Evolutionary conservation across 2,888 invertebrate genomes (phyloP), one percentile per base, ranked within the genome.

Genomic region (Mesoligia furuncula): DNA sequence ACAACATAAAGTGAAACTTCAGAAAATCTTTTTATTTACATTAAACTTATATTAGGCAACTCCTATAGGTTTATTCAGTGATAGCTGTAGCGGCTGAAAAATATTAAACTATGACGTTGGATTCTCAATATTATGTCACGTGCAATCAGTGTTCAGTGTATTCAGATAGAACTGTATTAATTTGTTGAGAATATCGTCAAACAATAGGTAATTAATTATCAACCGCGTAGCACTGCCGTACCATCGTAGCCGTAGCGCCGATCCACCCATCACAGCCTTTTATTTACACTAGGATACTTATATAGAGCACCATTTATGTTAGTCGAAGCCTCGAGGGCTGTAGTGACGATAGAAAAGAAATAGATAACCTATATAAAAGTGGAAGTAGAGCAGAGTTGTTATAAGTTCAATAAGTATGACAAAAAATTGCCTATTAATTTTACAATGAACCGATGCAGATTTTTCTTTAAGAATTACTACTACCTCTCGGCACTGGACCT

Each of bases 221-320:
- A 17, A 24, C 24, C 71, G 39, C 71, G 64, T 64, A 74, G 72
- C 74, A 59, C 7, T 17, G 54, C 36, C 72, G n/a, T 54, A 42
- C 70, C 57, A 5, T 24, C 31, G 69, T 57, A 54, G 31, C 54
- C 71, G 71, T 57, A 45, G 42, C 31, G n/a, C 39, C 45, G 24
- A 27, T 59, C 17, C n/a, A 31, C 8, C 20, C 24, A 6, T 31
- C 42, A 20, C 13, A 67, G 27, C 6, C 71, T 72, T 17, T 51
- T 17, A 17, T 62, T 61, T 31, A 59, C 27, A 71, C 42, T 31
- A 71, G 8, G 39, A 27, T 24, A n/a, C n/a, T n/a, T n/a, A 27
- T 17, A 45, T 7, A 57, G 13, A 20, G 17, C 20, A 39, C 13
- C 20, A 27, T 17, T 27, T 9, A 54, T 31, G 31, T 61, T 31